These are phyloP conservation scores for Spheniscus humboldti DNA, from an alignment of 2,797 vertebrate species.

Conservation along the genomic window DNA sequence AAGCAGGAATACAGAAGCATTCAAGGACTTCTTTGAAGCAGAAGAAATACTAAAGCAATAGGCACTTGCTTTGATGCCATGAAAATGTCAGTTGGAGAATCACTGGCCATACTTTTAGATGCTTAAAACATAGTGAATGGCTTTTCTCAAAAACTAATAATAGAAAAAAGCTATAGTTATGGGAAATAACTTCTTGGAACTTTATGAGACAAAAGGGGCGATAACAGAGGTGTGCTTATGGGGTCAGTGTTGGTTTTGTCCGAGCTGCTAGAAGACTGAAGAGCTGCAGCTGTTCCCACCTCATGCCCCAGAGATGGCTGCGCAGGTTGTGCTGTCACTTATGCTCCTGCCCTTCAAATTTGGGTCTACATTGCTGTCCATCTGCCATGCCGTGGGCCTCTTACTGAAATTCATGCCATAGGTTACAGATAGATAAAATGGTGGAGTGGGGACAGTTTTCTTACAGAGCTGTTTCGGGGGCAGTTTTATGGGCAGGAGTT, in stretches of 20 bases:
- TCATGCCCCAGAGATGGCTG: neutral
- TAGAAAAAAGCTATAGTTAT: neutral
- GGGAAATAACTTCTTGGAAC: neutral
- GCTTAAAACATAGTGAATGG: neutral
- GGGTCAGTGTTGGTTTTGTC: neutral
- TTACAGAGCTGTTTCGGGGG: neutral
- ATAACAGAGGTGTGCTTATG: neutral
- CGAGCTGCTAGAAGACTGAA: neutral
- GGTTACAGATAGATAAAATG: neutral
- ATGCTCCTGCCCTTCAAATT: neutral
- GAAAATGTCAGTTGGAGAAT: neutral
- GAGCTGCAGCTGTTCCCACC: neutral
- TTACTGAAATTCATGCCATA: neutral
- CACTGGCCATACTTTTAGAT: neutral
- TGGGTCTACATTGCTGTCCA: fast-evolving
- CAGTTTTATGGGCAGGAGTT: neutral
- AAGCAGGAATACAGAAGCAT: neutral
- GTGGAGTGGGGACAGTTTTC: neutral
- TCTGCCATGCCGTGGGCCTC: fast-evolving
- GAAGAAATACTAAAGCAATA: neutral
- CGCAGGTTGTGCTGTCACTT: fast-evolving
- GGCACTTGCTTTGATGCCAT: neutral
- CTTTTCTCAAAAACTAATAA: neutral
- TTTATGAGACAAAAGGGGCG: neutral
- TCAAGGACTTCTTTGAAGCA: neutral